A percentile compares a stretch with the other conserved stretches of the same genome.
Conservation (phyloP, 2,113 vertebrate genomes). For the Bettongia penicillata region DNA sequence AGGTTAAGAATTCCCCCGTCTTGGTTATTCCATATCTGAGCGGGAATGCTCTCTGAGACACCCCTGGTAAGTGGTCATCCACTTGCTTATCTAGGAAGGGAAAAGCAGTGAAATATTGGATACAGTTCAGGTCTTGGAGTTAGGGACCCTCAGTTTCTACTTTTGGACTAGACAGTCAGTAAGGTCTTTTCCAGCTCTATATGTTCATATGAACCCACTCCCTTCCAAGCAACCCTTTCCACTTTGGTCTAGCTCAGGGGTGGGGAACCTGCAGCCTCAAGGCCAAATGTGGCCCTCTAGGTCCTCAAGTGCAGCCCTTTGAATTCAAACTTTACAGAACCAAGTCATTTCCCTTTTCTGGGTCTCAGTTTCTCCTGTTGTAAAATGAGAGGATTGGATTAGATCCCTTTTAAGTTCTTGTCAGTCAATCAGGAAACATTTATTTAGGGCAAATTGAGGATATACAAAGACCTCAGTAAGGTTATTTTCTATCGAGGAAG, state of each 20-base stretch:
- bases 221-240: background rate
- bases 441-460: background rate
- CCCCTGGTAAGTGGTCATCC: background rate
- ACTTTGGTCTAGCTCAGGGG: too few relatives aligned
- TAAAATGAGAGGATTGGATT: background rate
- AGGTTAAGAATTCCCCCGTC: background rate
- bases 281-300: too few relatives aligned
- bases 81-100: background rate
- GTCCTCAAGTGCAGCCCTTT: too few relatives aligned
- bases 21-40: background rate
- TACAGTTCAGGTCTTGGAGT: background rate
- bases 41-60: background rate
- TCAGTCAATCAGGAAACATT: background rate
- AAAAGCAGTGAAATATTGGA: background rate
- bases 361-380: background rate
- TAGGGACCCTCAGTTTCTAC: background rate
- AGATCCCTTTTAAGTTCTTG: background rate
- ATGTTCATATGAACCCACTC: background rate
- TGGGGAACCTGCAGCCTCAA: too few relatives aligned
- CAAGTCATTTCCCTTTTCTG: background rate
- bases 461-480: background rate
- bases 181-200: background rate
- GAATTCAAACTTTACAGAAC: too few relatives aligned
- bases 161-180: background rate
- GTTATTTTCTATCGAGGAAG: background rate